Conservation (phyloP, 1,140 invertebrate genomes). For the Homalodisca vitripennis region DNA sequence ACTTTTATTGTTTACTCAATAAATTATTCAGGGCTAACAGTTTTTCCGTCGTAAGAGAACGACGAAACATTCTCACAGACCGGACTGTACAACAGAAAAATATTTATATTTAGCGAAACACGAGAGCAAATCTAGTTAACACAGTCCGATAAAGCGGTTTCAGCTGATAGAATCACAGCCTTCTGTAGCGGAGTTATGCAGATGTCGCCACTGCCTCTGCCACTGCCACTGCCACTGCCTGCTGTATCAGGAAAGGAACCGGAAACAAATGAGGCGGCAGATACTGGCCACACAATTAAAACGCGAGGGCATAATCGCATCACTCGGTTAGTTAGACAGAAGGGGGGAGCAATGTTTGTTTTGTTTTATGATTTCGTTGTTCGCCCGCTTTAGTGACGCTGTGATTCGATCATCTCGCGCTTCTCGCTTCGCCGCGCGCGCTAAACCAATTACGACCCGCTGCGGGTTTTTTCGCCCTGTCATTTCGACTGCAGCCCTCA, state of each 20-base stretch:
- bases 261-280: background rate
- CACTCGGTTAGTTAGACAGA: constrained; percentile 2
- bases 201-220: background rate
- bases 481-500: background rate
- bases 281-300: constrained; percentile 7
- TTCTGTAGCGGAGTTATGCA: background rate
- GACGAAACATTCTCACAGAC: too few relatives aligned
- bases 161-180: background rate
- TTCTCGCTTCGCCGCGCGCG: constrained; percentile 10
- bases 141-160: background rate
- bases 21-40: too few relatives aligned
- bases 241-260: background rate
- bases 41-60: too few relatives aligned
- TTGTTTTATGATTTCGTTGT: background rate
- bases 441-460: background rate
- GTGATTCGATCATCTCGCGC: background rate
- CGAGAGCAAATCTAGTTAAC: background rate
- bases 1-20: too few relatives aligned
- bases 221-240: background rate
- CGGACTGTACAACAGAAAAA: too few relatives aligned
- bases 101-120: too few relatives aligned
- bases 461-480: background rate
- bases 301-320: constrained; percentile 4
- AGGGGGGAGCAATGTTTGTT: background rate
- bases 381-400: constrained; percentile 2